Base-by-base conservation (phyloP, 2,797 vertebrate species). In the Bovichtus diacanthus region DNA sequence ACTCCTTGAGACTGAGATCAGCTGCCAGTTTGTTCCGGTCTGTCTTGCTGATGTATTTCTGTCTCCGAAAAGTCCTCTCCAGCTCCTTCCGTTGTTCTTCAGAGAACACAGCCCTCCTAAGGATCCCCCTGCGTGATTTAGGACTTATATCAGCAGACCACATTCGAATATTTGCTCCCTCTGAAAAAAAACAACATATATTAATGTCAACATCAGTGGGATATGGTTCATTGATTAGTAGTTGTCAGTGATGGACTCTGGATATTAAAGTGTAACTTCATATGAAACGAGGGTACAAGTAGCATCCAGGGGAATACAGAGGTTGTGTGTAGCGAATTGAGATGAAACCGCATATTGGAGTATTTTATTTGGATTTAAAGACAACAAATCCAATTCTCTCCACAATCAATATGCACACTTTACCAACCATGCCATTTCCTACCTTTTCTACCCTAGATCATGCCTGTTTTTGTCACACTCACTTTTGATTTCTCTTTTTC, bases 21-120 rank as follows among this genome's bases (percentile, higher is more conserved):
- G 96, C 89, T 54, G 98, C 97, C 76, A 99, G 94, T 90, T 97
- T 97, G 93, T 97, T 98, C 70, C 98, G 93, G 88, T 99, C 98
- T 49, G 95, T 97, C 91, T 99, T 99, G 93, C 97, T 99, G 94
- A 99, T 99, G 85, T 99, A 99, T 85, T 99, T 99, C 94, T 99
- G 98, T 86, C 96, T 97, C 83, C 97, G 94, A 90, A 99, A 99
- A 80, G 96, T 99, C 94, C 94, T 97, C 94, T 99, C 98, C 91
- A 99, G 95, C 86, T 97, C 96, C 87, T 96, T 98, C 77, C 98
- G 96, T 94, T 99, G 98, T 55, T 98, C 97, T 81, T 99, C 97
- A 0, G 97, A 98, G 94, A 99, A 99, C 31, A 99, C 98, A 2
- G 97, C 98, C 91, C 98, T 96, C 90, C 97, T 95, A 59, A 99